Evolutionary conservation across 2,888 invertebrate species (phyloP), one percentile per base, ranked within the genome.

Genomic region (Folsomia manolachei): DNA sequence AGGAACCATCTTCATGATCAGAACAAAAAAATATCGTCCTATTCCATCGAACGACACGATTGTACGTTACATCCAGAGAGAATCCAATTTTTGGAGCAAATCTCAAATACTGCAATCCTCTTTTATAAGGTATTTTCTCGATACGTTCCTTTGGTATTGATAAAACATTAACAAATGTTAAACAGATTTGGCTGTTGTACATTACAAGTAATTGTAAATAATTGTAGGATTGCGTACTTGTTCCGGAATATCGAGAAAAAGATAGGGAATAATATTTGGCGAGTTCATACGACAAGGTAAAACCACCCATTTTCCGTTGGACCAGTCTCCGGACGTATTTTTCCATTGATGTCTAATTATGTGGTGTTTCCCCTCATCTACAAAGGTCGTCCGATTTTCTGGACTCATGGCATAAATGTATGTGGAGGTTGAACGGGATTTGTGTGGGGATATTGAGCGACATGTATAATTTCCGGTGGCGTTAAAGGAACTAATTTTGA

Each of bases 1-100:
- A 63, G 25, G 63, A 63, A 9, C 63, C 63, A 27, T 63, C 63
- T 27, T 63, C 26, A 19, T 63, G 63, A 27, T 63, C 63, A 4
- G 63, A 63, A 21, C 63, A 63, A n/a, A 63, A 26, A 27, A 63
- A 63, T 18, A 27, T n/a, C 18, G 63, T 63, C 27, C 14, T 63
- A 18, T 27, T 9, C 63, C 26, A 26, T 4, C 27, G 63, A n/a
- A 63, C 21, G 4, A 63, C 25, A 2, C n/a, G 7, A 14, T n/a
- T 14, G 63, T n/a, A 26, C 2, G 63, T 63, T 4, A 63, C 63
- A 21, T 63, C 63, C 2, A 63, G 14, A 4, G 63, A 63, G 27
- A 63, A 63, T 21, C 63, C 63, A 11, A 63, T 21, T n/a, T 63
- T 63, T n/a, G 26, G n/a, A 7, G 25, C 21, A 19, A 27, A 63